These are phyloP conservation scores for Scaptomyza caliginosa DNA, from an alignment of 2,888 invertebrate species.

Conservation along the genomic window DNA sequence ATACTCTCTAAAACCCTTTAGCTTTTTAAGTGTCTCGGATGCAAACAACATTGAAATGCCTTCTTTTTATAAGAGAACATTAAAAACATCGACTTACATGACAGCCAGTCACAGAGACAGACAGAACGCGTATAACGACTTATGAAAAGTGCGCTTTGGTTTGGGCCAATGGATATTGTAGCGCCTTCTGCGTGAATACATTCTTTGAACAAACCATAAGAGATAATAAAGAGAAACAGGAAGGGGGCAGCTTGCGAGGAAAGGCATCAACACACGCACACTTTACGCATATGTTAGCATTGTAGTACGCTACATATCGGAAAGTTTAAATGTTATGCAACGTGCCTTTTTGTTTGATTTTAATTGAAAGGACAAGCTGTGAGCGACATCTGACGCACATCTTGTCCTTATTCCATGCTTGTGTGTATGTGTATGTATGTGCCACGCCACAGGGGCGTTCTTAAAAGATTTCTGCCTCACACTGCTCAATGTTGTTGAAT, in stretches of 20 bases:
- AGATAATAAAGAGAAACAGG: not conserved
- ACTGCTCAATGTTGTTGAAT: conserved; percentile 17
- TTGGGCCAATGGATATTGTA: not conserved
- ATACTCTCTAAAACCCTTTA: not conserved
- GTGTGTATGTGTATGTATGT: not conserved
- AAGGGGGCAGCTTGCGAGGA: not conserved
- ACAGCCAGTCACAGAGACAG: not conserved
- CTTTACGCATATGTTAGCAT: conserved; percentile 57
- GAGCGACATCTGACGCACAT: conserved; percentile 40
- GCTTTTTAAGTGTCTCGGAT: not conserved
- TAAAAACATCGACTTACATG: not conserved
- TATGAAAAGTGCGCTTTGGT: not conserved
- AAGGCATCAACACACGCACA: conserved; percentile 17
- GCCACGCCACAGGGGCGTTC: not conserved
- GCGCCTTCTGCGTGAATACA: conserved; percentile 2
- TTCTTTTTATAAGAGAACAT: not conserved
- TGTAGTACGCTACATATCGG: conserved; percentile 42
- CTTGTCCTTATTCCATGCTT: conserved; percentile 1
- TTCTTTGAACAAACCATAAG: not conserved
- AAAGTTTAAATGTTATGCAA: conserved; percentile 12
- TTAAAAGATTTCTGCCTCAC: conserved; percentile 20
- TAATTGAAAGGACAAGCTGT: conserved; percentile 62
- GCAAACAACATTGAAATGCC: not conserved
- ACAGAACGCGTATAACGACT: not conserved
- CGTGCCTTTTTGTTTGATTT: conserved; percentile 59